These are phyloP conservation scores for Tyrophagus putrescentiae DNA, from an alignment of 1,140 invertebrate genomes.

Conservation along the genomic window DNA sequence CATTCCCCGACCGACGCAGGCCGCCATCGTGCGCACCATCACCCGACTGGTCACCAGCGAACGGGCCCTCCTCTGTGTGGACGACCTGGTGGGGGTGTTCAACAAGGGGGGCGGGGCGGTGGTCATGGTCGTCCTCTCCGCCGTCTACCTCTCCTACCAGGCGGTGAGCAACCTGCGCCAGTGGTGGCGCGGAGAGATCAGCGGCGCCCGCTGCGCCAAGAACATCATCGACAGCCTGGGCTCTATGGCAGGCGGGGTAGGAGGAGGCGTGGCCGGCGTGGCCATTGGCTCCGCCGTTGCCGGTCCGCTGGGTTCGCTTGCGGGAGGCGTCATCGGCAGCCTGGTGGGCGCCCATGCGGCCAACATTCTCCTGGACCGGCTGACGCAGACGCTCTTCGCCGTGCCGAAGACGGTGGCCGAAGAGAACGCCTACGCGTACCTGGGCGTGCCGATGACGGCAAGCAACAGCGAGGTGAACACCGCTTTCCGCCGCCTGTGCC, in stretches of 20 bases:
- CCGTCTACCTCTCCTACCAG: not conserved
- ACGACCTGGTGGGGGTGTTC: not conserved
- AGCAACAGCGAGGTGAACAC: not conserved
- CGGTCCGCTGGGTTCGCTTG: not conserved
- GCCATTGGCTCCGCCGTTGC: not conserved
- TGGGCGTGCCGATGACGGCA: not conserved
- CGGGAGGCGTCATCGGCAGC: not conserved
- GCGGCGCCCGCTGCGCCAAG: not conserved
- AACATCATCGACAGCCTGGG: not conserved
- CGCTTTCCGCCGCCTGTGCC: not conserved
- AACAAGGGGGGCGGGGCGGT: conserved; percentile 1
- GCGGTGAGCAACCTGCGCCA: not conserved
- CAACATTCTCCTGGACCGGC: not conserved
- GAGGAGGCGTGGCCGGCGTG: not conserved
- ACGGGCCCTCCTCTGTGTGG: not conserved
- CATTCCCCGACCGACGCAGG: not conserved
- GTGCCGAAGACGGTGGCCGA: not conserved
- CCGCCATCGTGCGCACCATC: not conserved
- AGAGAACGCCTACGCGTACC: conserved; percentile 7
- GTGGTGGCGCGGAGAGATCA: not conserved
- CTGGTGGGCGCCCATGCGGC: not conserved
- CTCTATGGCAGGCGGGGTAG: not conserved
- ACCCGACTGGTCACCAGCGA: not conserved
- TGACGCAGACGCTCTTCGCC: not conserved
- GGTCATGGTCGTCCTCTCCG: conserved; percentile 6